These are phyloP conservation scores for Scaptomyza flava DNA, from an alignment of 2,888 invertebrate genomes.

Conservation along the genomic window DNA sequence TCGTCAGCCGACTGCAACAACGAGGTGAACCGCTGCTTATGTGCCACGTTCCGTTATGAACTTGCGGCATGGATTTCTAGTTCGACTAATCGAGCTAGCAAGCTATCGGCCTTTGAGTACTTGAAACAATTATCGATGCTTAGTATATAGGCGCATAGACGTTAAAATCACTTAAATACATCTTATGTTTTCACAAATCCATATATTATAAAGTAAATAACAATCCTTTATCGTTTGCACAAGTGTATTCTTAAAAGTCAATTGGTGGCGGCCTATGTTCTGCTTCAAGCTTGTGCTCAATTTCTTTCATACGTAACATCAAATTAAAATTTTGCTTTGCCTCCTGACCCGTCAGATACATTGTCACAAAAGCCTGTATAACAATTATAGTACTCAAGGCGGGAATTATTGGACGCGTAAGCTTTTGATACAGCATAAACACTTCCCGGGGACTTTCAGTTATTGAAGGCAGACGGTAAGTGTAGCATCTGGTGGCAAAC, in stretches of 20 bases:
- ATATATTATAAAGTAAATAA: background rate
- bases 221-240: background rate
- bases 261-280: slow-evolving; percentile 49
- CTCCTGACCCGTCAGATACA: slow-evolving; percentile 87
- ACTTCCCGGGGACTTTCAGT: slow-evolving; percentile 86
- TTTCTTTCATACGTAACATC: slow-evolving; percentile 71
- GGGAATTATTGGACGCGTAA: slow-evolving; percentile 86
- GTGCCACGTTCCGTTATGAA: slow-evolving; percentile 39
- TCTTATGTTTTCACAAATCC: background rate
- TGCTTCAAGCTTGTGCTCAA: slow-evolving; percentile 73
- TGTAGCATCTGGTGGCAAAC: slow-evolving; percentile 87
- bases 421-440: slow-evolving; percentile 85
- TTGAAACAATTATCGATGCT: background rate
- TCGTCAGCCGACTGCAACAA: slow-evolving; percentile 73
- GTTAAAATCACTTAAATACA: background rate
- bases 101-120: background rate
- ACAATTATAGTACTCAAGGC: slow-evolving; percentile 85
- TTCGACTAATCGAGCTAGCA: slow-evolving; percentile 1
- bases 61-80: slow-evolving; percentile 3
- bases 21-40: slow-evolving; percentile 43
- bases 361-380: slow-evolving; percentile 86
- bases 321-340: slow-evolving; percentile 84
- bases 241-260: slow-evolving; percentile 40
- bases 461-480: slow-evolving; percentile 88
- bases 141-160: slow-evolving; percentile 6